Evolutionary conservation across 2,888 invertebrate species (phyloP), one percentile per base, ranked within the genome.

Genomic region (Molorchus minor): DNA sequence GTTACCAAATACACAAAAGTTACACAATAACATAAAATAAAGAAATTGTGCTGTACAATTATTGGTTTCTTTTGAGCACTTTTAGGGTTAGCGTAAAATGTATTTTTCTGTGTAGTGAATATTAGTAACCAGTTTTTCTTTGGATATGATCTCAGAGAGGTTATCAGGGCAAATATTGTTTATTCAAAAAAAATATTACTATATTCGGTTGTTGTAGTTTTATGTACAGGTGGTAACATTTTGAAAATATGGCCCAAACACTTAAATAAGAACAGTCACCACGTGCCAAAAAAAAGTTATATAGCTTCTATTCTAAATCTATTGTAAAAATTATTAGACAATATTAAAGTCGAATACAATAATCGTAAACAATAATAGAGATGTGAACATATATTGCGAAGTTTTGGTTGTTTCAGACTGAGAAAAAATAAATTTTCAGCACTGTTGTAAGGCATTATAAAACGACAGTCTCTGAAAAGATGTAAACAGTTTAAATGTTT

Each of bases 291-390:
- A 58, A 47, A 40, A 15, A 33, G 29, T 30, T 45, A 49, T 51
- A 52, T 49, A 49, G 49, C 36, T 16, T 30, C 52, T 52, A 52
- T 52, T 52, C 52, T 52, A 52, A 52, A 52, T 41, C 52, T 54
- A 54, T 54, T 44, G 29, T 54, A 51, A 56, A 58, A 61, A 61
- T 62, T 57, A 67, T 67, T 67, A 71, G 71, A 71, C 71, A 71
- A 71, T 71, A 71, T 71, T 67, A 69, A 69, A 67, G 68, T 71
- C 68, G 69, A 68, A 71, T 67, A 69, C 71, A 71, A 71, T 71
- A 71, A 71, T 67, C 58, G 46, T 69, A 63, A 67, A 71, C 68
- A 71, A 71, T 71, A 71, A 71, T 56, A 62, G 38, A 53, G 8
- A 59, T 49, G 33, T 44, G 40, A 57, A 58, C 41, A 29, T 40